Base-by-base conservation (phyloP, 1,140 invertebrate species). In the Drosophila tsacasi region DNA sequence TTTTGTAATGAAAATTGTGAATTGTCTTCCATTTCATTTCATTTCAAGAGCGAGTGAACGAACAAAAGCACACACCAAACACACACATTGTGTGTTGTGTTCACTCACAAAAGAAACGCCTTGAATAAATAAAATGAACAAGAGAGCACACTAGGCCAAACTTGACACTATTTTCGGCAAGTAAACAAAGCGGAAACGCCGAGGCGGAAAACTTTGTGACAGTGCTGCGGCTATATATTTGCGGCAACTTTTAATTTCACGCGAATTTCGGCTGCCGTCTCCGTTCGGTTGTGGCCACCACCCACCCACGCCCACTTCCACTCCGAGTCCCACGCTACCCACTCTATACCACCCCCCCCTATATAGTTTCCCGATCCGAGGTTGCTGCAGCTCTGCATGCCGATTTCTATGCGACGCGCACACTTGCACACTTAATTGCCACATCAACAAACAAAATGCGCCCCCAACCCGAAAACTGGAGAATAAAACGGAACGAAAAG, bases 221-320 rank as follows among this genome's bases (percentile, higher is more conserved):
- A 83, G 50, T 76, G 63, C 62, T 50, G 42, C 42, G 59, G 60
- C 65, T 60, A 55, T 52, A 58, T 71, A 79, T 80, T 46, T 79
- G 63, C 60, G 72, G 65, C 62, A 83, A 83, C 58, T 86, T 87
- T 87, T 79, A 79, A 80, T 87, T 76, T 81, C 19, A 74, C 78
- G 73, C 79, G 71, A 76, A 71, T 71, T 67, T 69, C 46, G 60
- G 46, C 21, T 49, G 42, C 37, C n/a, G 59, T 73, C 64, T 62
- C 44, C 58, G 30, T 46, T 54, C 12, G 27, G 15, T 19, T 30
- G 37, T 32, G 44, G 27, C 47, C 37, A 52, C 65, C 65, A 30
- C 32, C 64, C 64, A 27, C 30, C 39, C 62, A 66, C 61, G 35
- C 21, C 32, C 52, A 7, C 40, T 30, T 2, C 10, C 54, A 35